Evolutionary conservation across 2,888 invertebrate genomes (phyloP).

Genomic region (Leptinotarsa tumamoca): DNA sequence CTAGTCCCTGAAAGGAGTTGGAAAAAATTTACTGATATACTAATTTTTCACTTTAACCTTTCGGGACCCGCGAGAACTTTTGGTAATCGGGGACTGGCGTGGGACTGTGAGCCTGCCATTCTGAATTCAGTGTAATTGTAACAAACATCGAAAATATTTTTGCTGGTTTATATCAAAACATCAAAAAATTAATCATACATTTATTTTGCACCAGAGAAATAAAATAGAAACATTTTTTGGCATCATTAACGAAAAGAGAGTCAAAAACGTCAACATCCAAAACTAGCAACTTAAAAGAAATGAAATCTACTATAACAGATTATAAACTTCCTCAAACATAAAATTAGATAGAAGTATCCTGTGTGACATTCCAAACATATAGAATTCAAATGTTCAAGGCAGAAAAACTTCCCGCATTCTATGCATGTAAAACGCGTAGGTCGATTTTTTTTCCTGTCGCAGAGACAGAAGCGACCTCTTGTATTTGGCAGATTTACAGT

Average conservation of each 20-base stretch:
- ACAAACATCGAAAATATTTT: background rate
- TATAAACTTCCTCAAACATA: too few species aligned
- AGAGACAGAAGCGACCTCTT: slow-evolving; percentile 41
- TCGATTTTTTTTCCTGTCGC: slow-evolving; percentile 40
- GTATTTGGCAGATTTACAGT: slow-evolving; percentile 29
- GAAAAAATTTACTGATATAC: too few species aligned
- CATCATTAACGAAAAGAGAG: slow-evolving; percentile 19
- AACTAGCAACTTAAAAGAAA: too few species aligned
- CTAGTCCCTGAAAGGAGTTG: too few species aligned
- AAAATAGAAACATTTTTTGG: slow-evolving; percentile 20
- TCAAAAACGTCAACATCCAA: background rate
- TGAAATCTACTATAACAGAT: too few species aligned
- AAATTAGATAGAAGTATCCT: background rate
- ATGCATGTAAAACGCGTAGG: slow-evolving; percentile 32
- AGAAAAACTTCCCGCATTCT: slow-evolving; percentile 27
- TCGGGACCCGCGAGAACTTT: slow-evolving; percentile 25
- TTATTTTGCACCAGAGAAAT: slow-evolving; percentile 22
- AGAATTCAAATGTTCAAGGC: slow-evolving; percentile 32
- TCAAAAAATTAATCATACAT: slow-evolving; percentile 11
- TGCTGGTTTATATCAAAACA: too few species aligned
- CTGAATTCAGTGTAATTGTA: slow-evolving; percentile 1
- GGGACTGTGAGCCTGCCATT: slow-evolving; percentile 26
- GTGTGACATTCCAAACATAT: slow-evolving; percentile 32
- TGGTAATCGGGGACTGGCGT: slow-evolving; percentile 26
- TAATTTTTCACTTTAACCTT: background rate